Conservation (phyloP, 1,140 invertebrate species). For the Papilio glaucus region DNA sequence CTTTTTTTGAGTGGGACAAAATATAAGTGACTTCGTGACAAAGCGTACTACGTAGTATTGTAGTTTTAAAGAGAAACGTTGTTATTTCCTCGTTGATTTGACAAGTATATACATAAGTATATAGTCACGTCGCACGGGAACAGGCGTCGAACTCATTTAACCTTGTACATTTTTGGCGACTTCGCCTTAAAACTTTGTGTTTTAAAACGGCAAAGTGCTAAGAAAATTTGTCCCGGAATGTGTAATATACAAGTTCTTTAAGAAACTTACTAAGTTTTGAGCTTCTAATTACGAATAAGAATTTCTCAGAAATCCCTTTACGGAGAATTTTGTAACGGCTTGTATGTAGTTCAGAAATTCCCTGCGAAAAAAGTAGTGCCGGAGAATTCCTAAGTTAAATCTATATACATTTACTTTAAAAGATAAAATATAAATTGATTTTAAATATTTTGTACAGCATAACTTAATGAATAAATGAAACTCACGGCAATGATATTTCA, state of each 20-base stretch:
- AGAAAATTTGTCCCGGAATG: constrained; percentile 9
- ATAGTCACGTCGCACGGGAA: background rate
- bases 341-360: background rate
- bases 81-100: background rate
- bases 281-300: constrained; percentile 26
- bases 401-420: background rate
- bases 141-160: background rate
- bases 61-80: too few species aligned
- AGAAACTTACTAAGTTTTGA: constrained; percentile 28
- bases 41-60: too few species aligned
- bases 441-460: too few species aligned
- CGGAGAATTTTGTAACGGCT: constrained; percentile 10
- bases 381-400: background rate
- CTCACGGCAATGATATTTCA: too few species aligned
- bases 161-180: background rate
- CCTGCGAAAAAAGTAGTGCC: background rate
- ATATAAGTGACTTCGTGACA: too few species aligned
- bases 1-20: too few species aligned
- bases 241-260: constrained; percentile 30
- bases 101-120: too few species aligned
- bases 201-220: constrained; percentile 6
- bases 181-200: constrained; percentile 6
- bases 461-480: too few species aligned
- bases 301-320: constrained; percentile 5
- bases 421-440: too few species aligned